These are phyloP conservation scores for Calameuta idolon DNA, from an alignment of 2,888 invertebrate genomes.

Conservation along the genomic window DNA sequence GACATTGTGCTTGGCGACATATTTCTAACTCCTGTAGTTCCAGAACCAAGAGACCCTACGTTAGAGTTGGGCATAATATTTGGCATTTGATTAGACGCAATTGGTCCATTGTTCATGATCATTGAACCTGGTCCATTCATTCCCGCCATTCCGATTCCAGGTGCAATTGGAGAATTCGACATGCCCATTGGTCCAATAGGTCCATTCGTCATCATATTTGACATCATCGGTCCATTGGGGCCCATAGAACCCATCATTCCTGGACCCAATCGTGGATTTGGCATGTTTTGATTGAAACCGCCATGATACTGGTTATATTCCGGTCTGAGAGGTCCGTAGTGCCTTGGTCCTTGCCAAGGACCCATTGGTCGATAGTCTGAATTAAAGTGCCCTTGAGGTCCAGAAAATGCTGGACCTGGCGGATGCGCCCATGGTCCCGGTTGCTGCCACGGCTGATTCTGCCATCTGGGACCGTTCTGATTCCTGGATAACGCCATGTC, in stretches of 20 bases:
- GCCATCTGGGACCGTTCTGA: constrained; percentile 55
- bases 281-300: constrained; percentile 50
- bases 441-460: constrained; percentile 58
- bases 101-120: constrained; percentile 32
- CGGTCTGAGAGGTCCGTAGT: constrained; percentile 60
- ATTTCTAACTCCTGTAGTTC: constrained; percentile 31
- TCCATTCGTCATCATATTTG: constrained; percentile 45
- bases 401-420: constrained; percentile 49
- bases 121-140: constrained; percentile 45
- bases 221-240: constrained; percentile 46
- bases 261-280: constrained; percentile 50
- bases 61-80: constrained; percentile 15
- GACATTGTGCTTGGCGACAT: constrained; percentile 42
- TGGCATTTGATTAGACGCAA: constrained; percentile 20
- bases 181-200: constrained; percentile 50
- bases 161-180: constrained; percentile 30
- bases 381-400: constrained; percentile 50
- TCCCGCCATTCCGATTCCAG: constrained; percentile 35
- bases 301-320: constrained; percentile 45
- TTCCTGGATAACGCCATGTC: constrained; percentile 62
- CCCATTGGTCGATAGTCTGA: constrained; percentile 57
- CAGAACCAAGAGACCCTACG: constrained; percentile 31
- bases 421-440: constrained; percentile 60
- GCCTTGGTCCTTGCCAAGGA: constrained; percentile 62
- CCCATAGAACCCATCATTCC: constrained; percentile 51